Evolutionary conservation across 2,797 vertebrate genomes (phyloP).

Genomic region (Lophotriccus pileatus): DNA sequence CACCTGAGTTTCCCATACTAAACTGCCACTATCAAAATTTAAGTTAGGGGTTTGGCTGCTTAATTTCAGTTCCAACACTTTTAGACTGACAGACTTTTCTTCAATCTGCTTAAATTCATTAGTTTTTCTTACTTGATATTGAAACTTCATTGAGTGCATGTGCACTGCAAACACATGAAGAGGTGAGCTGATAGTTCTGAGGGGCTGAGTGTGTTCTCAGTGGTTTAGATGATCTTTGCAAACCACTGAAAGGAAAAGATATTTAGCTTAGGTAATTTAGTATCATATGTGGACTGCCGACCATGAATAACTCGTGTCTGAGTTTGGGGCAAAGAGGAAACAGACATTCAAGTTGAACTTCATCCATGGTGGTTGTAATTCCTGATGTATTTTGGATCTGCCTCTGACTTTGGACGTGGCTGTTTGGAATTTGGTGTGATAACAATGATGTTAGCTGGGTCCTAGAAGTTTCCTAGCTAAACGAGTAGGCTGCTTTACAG

Average conservation of each 20-base stretch:
- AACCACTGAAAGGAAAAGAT: neutral
- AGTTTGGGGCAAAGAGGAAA: neutral
- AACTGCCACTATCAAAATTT: neutral
- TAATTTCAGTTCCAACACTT: neutral
- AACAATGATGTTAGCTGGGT: neutral
- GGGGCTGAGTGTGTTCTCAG: neutral
- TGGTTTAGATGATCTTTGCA: neutral
- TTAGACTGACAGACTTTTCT: neutral
- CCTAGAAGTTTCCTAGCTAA: neutral
- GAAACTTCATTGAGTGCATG: neutral
- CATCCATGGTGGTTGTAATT: neutral
- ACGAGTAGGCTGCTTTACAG: neutral
- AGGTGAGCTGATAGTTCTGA: neutral
- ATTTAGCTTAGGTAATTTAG: neutral
- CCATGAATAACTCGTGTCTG: neutral
- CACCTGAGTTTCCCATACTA: neutral
- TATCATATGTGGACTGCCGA: fast-evolving
- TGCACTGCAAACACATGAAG: fast-evolving
- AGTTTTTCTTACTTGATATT: neutral
- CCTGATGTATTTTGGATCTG: neutral
- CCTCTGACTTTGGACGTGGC: fast-evolving
- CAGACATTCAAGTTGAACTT: neutral
- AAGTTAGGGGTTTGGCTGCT: neutral
- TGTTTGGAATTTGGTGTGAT: neutral
- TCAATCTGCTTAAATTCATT: neutral